A percentile compares a stretch with the other conserved stretches of the same genome.
These are phyloP conservation scores for Leptatherina wallacei DNA, from an alignment of 2,797 vertebrate species.

Conservation along the genomic window DNA sequence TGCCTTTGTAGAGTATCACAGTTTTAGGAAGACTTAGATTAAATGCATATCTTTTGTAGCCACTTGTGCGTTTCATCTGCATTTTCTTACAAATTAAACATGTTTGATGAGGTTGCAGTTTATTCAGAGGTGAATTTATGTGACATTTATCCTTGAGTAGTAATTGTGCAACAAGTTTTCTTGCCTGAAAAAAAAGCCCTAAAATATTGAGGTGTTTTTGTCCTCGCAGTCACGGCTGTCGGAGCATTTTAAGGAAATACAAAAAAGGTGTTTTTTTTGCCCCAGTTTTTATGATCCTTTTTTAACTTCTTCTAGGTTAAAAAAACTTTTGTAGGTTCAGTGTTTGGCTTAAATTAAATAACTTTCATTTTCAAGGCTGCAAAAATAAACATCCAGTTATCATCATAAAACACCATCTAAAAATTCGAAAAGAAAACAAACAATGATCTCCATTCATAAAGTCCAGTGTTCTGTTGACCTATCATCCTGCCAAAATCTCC, in stretches of 20 bases:
- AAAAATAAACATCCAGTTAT: not conserved
- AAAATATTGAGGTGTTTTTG: not conserved
- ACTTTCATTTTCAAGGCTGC: not conserved
- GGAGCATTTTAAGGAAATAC: not conserved
- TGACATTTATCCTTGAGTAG: too few species aligned
- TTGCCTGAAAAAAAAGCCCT: not conserved
- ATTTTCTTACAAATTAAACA: too few species aligned
- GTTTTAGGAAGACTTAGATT: too few species aligned
- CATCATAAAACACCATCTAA: not conserved
- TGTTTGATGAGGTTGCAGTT: not conserved
- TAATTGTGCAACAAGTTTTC: not conserved
- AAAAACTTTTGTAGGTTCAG: not conserved
- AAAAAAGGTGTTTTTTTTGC: too few species aligned
- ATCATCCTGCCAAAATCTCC: not conserved
- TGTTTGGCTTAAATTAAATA: not conserved
- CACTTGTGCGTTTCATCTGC: too few species aligned
- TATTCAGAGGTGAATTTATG: not conserved
- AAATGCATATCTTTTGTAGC: too few species aligned
- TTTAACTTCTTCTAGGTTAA: not conserved
- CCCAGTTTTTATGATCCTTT: not conserved
- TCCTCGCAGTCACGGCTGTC: not conserved
- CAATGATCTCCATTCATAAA: not conserved
- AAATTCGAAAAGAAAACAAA: not conserved
- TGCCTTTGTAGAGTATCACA: too few species aligned
- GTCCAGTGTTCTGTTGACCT: not conserved